These are phyloP conservation scores for Aphodius granarius DNA, from an alignment of 2,888 invertebrate genomes.

Conservation along the genomic window DNA sequence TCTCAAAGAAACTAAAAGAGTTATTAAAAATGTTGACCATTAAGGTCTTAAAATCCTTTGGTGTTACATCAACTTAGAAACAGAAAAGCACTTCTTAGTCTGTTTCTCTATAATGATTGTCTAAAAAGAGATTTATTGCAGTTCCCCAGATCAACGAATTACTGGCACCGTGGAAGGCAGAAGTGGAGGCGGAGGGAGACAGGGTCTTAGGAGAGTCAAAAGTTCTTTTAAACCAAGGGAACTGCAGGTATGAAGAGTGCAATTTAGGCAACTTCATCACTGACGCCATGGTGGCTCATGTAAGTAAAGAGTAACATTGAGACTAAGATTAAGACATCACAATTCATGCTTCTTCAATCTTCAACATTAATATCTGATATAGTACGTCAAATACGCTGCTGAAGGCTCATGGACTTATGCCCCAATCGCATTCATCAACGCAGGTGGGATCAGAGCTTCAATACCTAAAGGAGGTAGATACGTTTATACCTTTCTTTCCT, in stretches of 20 bases:
- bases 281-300: constrained; percentile 69
- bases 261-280: constrained; percentile 73
- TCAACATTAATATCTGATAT: constrained; percentile 8
- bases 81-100: not conserved
- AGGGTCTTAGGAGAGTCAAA: constrained; percentile 61
- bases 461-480: constrained; percentile 64
- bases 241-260: constrained; percentile 67
- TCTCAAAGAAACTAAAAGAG: not conserved
- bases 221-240: constrained; percentile 60
- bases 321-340: too few species aligned
- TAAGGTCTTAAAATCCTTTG: not conserved
- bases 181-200: constrained; percentile 60
- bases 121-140: constrained; percentile 40
- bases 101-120: too few species aligned
- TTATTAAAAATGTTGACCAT: not conserved
- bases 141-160: constrained; percentile 62
- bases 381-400: constrained; percentile 57
- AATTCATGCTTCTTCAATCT: too few species aligned
- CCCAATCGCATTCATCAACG: constrained; percentile 67
- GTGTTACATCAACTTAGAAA: constrained; percentile 1
- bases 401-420: constrained; percentile 66
- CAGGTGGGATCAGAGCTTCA: constrained; percentile 71
- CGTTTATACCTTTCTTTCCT: not conserved
- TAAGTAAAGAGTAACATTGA: constrained; percentile 43
- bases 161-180: constrained; percentile 62